Percentiles rank a stretch among this genome's conserved stretches.
phyloP scores from a whole-genome alignment of 2,113 vertebrate species.

The Chionis minor region DNA sequence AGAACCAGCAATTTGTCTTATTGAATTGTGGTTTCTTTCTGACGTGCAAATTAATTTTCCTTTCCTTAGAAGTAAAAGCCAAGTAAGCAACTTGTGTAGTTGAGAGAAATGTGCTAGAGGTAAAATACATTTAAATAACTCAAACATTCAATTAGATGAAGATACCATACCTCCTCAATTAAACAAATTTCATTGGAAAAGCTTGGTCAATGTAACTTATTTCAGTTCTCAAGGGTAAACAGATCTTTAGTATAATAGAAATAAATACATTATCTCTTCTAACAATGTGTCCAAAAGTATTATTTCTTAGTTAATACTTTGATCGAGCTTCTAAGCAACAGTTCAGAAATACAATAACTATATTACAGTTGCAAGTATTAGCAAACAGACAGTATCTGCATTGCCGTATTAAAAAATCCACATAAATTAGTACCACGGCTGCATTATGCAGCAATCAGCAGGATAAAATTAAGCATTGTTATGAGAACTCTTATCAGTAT shows the following conservation, averaged over 20 bases:
- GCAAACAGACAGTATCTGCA: neutral
- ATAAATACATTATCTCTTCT: neutral
- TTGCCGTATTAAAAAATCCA: neutral
- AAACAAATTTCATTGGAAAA: neutral
- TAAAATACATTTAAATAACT: neutral
- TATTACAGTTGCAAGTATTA: neutral
- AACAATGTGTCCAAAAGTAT: neutral
- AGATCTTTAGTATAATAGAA: neutral
- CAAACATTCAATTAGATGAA: neutral
- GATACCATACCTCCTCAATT: neutral
- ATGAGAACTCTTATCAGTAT: neutral
- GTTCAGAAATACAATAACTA: neutral
- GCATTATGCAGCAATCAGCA: neutral
- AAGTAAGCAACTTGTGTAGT: neutral
- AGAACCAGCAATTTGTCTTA: neutral
- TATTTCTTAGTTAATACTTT: neutral
- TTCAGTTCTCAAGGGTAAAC: neutral
- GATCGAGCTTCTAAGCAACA: neutral
- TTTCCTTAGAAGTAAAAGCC: neutral
- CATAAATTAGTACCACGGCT: neutral
- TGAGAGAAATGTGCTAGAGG: neutral
- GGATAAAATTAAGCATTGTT: constrained; percentile 7
- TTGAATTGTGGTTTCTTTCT: neutral
- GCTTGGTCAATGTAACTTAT: neutral
- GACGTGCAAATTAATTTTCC: neutral